Percentiles rank a stretch among this genome's conserved stretches.
phyloP scores from a whole-genome alignment of 2,888 invertebrate genomes.

The Megamerina dolium region DNA sequence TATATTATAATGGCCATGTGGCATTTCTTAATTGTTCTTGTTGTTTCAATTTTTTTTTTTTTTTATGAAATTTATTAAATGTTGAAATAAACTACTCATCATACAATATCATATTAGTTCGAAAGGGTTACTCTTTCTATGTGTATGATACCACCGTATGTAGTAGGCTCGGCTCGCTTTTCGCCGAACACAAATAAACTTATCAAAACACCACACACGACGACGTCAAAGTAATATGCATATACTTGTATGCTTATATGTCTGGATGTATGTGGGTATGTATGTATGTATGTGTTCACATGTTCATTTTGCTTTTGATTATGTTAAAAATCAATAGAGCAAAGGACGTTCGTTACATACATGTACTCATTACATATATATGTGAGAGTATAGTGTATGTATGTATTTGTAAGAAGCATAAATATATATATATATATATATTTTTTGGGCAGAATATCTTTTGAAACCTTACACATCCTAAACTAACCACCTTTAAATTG shows the following conservation, averaged over 20 bases:
- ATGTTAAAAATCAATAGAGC: constrained; percentile 47
- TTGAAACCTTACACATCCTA: constrained; percentile 1
- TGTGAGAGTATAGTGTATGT: neutral
- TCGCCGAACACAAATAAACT: constrained; percentile 10
- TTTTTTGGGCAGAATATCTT: constrained; percentile 8
- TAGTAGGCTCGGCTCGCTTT: constrained; percentile 15
- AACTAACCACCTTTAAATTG: constrained; percentile 12
- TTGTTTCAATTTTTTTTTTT: too few species aligned
- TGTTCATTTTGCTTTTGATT: constrained; percentile 29
- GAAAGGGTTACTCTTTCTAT: too few species aligned
- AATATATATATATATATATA: too few species aligned
- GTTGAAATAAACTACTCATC: too few species aligned
- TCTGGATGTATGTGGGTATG: constrained; percentile 6
- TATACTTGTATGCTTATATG: neutral
- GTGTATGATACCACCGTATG: too few species aligned
- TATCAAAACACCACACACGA: neutral
- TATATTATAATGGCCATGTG: too few species aligned
- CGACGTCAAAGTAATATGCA: too few species aligned
- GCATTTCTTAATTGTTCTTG: too few species aligned
- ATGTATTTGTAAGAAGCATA: neutral
- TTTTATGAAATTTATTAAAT: too few species aligned
- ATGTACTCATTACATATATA: constrained; percentile 1
- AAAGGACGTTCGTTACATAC: constrained; percentile 18
- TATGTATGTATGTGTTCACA: constrained; percentile 5
- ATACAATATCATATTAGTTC: too few species aligned